Conservation (phyloP, 2,797 vertebrate species). For the Anas capensis region DNA sequence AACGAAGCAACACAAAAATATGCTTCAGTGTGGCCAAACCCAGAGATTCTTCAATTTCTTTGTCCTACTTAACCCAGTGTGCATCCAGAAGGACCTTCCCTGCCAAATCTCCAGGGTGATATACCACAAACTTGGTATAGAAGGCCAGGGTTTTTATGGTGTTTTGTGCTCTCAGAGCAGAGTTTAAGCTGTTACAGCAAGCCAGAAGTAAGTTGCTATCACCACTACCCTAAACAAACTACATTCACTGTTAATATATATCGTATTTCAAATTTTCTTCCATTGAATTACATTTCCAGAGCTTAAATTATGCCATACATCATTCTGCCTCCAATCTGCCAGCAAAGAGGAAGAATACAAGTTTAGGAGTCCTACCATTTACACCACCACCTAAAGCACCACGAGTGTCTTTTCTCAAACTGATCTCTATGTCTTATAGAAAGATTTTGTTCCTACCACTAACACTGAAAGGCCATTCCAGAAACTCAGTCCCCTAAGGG, state of each 20-base stretch:
- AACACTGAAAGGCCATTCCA: background rate
- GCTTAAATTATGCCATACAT: background rate
- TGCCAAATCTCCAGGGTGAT: background rate
- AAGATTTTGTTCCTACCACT: background rate
- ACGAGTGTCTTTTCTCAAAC: background rate
- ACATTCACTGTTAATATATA: background rate
- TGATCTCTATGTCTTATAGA: background rate
- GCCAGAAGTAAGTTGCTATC: background rate
- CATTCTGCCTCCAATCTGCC: background rate
- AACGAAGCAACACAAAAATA: background rate
- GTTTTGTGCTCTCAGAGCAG: background rate
- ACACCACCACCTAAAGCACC: background rate
- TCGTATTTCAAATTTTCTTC: background rate
- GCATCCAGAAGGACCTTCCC: background rate
- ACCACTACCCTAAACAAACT: background rate
- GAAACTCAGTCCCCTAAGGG: background rate
- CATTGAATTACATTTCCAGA: background rate
- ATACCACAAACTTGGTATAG: background rate
- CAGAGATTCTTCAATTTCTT: background rate
- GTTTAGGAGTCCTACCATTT: background rate
- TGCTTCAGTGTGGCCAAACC: background rate
- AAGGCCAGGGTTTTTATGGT: background rate
- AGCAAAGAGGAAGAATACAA: background rate
- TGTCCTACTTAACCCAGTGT: background rate
- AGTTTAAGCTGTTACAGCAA: background rate